Base-by-base conservation (phyloP, 2,888 invertebrate species). In the Yponomeuta plumbellus region DNA sequence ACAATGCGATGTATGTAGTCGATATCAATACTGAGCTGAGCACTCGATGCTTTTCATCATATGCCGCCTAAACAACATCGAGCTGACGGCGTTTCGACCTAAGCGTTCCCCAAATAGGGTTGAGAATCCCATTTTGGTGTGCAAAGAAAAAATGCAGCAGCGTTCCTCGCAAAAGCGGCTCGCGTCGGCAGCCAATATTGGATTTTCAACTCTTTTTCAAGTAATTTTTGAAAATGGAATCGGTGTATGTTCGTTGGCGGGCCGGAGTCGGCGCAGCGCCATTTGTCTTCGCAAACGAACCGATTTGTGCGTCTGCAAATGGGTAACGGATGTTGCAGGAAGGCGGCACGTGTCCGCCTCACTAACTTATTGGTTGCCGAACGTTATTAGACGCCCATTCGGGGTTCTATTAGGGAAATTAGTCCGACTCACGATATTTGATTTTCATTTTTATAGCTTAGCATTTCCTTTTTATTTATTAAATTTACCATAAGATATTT, bases 281-380 rank as follows among this genome's bases (percentile, higher is more conserved):
- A 90, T 91, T 90, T 88, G 83, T 91, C 90, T 91, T 87, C 77
- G 83, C 86, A 89, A 91, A 90, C 84, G 87, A 85, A 88, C 84
- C 88, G 89, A 88, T 87, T 84, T 85, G 88, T 86, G 89, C 88
- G 89, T 88, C 80, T 81, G 81, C 82, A 81, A 83, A 84, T 82
- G 84, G 82, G 83, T 88, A 88, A 88, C 87, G 85, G 83, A 90
- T 88, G 88, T 84, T 80, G 78, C 81, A 78, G 75, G 77, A 76
- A 81, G 83, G 82, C 83, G 83, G 82, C 83, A 82, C 81, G 86
- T 83, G 84, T 80, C 82, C 77, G 76, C 57, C 59, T 66, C 64
- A 64, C 65, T 85, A 84, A 87, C 81, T 87, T 87, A 87, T 88
- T 82, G 84, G 79, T 74, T 73, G 74, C 72, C 71, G 75, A 79